Base-by-base conservation (phyloP, 2,888 invertebrate genomes). In the Oscheius onirici region DNA sequence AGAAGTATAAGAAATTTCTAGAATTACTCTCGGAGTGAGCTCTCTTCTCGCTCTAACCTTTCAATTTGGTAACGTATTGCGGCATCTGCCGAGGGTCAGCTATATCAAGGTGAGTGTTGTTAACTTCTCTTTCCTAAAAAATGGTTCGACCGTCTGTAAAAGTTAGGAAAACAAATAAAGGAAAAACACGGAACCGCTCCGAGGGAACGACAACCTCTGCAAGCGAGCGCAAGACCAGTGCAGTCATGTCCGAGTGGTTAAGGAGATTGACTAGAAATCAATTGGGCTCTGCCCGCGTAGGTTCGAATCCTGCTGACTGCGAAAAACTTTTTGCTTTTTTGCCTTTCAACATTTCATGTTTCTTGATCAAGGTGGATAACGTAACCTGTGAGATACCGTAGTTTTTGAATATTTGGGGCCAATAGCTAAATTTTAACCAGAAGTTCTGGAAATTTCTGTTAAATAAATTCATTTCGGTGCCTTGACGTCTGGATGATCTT, bases 401-500 rank as follows among this genome's bases (percentile, higher is more conserved):
- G n/a, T n/a, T n/a, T n/a, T n/a, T n/a, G n/a, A n/a, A n/a, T n/a
- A n/a, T n/a, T n/a, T n/a, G n/a, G n/a, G n/a, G n/a, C n/a, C n/a
- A n/a, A n/a, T n/a, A n/a, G n/a, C n/a, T n/a, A n/a, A n/a, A n/a
- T n/a, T n/a, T n/a, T n/a, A n/a, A n/a, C 46, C 3, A 5, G 3
- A 46, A 10, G 46, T 46, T 10, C 17, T 17, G 17, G 13, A 15
- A 5, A 46, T 13, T 13, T 13, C 3, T 3, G 11, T 17, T 13
- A 54, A 54, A 54, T 0, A 54, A 22, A 8, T 8, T 43, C 13
- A n/a, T 60, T 80, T 66, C 69, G 81, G 72, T 86, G 85, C 69
- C 80, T 86, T 55, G 86, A 86, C 68, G 86, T 86, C 22, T 86
- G 86, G 86, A 86, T 86, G 86, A 84, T 86, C 34, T 81, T 82